phyloP scores from a whole-genome alignment of 1,140 invertebrate genomes.

The Nebria ingens region DNA sequence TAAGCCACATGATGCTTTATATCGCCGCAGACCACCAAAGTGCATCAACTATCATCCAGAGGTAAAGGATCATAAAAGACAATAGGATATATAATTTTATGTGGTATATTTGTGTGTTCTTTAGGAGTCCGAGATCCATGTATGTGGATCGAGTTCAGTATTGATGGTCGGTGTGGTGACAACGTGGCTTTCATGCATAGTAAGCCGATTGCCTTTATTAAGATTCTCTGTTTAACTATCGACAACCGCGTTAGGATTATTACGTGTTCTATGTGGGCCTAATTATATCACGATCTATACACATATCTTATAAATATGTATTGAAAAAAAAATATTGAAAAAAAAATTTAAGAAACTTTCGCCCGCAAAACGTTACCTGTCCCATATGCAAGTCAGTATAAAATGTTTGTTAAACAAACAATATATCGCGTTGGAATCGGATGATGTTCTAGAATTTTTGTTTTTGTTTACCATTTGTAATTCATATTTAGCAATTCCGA shows the following conservation, averaged over 20 bases:
- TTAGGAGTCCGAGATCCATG: slow-evolving; percentile 61
- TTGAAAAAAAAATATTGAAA: no score
- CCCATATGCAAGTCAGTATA: no score
- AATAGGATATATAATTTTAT: not conserved
- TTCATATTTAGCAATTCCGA: slow-evolving; percentile 9
- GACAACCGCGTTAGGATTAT: slow-evolving; percentile 15
- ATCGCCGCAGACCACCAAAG: slow-evolving; percentile 57
- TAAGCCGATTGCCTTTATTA: slow-evolving; percentile 18
- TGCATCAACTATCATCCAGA: slow-evolving; percentile 85
- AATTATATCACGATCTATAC: not conserved
- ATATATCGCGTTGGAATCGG: no score
- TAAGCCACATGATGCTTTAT: slow-evolving; percentile 30
- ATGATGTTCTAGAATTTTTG: no score
- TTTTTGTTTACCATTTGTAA: no score
- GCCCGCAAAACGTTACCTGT: no score
- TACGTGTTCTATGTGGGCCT: slow-evolving; percentile 1
- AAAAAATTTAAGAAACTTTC: no score
- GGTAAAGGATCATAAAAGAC: slow-evolving; percentile 33
- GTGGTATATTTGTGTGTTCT: slow-evolving; percentile 23
- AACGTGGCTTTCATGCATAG: slow-evolving; percentile 20
- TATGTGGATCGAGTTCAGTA: slow-evolving; percentile 45
- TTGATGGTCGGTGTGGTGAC: slow-evolving; percentile 18
- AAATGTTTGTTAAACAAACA: no score
- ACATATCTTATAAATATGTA: no score
- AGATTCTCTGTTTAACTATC: slow-evolving; percentile 15